Evolutionary conservation across 2,888 invertebrate genomes (phyloP).

Genomic region (Cactoblastis cactorum): DNA sequence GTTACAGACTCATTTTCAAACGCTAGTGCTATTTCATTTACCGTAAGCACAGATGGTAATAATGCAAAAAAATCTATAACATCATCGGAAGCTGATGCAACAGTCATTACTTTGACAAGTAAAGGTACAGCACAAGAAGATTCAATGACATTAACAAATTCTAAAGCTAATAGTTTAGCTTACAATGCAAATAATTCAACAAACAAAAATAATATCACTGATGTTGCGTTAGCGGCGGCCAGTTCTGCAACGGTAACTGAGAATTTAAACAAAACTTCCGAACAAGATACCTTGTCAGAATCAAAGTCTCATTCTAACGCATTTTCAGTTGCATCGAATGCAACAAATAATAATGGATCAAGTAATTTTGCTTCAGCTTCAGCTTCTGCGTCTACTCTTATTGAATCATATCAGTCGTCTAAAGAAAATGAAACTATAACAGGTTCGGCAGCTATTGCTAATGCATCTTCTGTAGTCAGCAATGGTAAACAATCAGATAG

Average conservation of each 20-base stretch:
- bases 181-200: not conserved
- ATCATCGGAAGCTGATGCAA: not conserved
- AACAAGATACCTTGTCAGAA: not conserved
- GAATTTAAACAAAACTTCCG: not conserved
- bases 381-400: not conserved
- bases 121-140: not conserved
- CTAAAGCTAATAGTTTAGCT: not conserved
- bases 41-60: too few relatives aligned
- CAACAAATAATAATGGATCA: not conserved
- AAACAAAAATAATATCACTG: not conserved
- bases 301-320: not conserved
- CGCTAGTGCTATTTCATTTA: not conserved
- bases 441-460: not conserved
- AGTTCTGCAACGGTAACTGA: not conserved
- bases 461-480: not conserved
- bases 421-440: not conserved
- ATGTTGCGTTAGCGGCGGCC: not conserved
- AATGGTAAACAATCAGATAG: not conserved
- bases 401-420: not conserved
- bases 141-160: not conserved
- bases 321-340: not conserved
- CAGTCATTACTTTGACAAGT: not conserved
- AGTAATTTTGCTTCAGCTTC: conserved; percentile 2
- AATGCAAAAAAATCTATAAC: not conserved
- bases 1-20: not conserved